A percentile compares a stretch with the other conserved stretches of the same genome.
Conservation (phyloP, 2,113 vertebrate species). For the Cyanistes caeruleus region DNA sequence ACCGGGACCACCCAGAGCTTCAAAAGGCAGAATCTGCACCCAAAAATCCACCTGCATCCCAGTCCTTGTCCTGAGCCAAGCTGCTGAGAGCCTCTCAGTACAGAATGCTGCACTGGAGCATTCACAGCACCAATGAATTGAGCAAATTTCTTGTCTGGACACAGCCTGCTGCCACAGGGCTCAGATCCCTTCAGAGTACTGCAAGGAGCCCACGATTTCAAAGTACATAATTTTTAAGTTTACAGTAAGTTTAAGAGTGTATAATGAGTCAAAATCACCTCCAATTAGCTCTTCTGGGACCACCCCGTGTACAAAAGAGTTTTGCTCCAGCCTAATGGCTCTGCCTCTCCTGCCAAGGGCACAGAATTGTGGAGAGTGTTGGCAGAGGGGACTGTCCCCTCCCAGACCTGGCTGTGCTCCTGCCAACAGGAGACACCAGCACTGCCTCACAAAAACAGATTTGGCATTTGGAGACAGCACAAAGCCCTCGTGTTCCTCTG, state of each 20-base stretch:
- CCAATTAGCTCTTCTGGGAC: not conserved
- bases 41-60: not conserved
- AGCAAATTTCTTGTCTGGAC: accelerated
- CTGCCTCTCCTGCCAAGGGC: not conserved
- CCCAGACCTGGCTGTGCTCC: accelerated
- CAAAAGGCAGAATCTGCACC: not conserved
- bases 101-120: not conserved
- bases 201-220: accelerated
- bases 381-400: not conserved
- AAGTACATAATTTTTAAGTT: not conserved
- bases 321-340: not conserved
- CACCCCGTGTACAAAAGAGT: accelerated
- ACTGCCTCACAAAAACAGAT: not conserved
- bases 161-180: accelerated
- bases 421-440: not conserved
- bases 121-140: accelerated
- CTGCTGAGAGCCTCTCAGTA: accelerated
- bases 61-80: not conserved
- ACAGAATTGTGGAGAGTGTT: accelerated
- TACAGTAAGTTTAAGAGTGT: not conserved
- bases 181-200: accelerated
- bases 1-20: not conserved
- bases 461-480: not conserved
- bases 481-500: not conserved
- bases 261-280: not conserved